These are phyloP conservation scores for Tachyglossus aculeatus DNA, from an alignment of 2,797 vertebrate genomes.

Conservation along the genomic window DNA sequence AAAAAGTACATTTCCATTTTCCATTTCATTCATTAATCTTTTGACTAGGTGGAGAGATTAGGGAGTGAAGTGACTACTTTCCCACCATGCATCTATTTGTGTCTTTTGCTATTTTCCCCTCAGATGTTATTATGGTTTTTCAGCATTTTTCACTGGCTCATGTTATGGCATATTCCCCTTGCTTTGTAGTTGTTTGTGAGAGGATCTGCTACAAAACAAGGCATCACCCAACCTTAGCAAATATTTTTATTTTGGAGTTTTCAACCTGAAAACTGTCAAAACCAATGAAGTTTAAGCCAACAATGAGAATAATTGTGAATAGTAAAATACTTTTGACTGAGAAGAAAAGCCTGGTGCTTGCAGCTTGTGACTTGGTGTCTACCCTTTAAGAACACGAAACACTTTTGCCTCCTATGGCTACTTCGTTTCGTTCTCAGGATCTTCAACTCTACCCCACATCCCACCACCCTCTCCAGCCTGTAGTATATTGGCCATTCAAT, in stretches of 20 bases:
- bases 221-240: background rate
- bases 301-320: background rate
- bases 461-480: background rate
- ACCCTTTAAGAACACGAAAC: background rate
- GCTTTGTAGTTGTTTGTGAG: background rate
- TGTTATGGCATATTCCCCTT: background rate
- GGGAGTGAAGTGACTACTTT: background rate
- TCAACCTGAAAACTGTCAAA: background rate
- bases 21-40: background rate
- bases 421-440: background rate
- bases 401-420: background rate
- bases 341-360: background rate
- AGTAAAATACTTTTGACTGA: background rate
- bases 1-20: background rate
- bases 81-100: background rate
- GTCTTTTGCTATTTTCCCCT: background rate
- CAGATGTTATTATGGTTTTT: fast-evolving
- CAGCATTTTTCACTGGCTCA: fast-evolving
- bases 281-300: background rate
- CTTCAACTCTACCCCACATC: too few relatives aligned
- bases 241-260: background rate
- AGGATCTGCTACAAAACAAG: background rate
- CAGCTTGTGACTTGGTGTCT: background rate
- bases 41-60: background rate
- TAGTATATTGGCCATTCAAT: too few relatives aligned